Evolutionary conservation across 1,140 invertebrate genomes (phyloP).

Genomic region (Cylas formicarius): DNA sequence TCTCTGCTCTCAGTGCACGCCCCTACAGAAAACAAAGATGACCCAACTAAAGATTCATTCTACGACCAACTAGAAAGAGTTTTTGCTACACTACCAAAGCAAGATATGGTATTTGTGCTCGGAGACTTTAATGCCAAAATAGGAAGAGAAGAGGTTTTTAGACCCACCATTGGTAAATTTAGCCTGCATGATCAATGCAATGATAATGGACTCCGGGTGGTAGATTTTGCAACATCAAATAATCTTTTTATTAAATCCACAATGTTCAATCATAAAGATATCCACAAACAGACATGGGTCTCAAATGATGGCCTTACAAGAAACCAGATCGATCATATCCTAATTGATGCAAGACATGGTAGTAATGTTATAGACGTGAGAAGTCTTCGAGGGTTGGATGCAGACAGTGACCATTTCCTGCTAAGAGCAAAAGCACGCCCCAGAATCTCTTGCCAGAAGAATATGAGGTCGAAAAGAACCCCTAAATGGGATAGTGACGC

Average conservation of each 20-base stretch:
- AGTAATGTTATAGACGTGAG: slow-evolving; percentile 12
- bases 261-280: slow-evolving; percentile 26
- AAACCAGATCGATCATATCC: slow-evolving; percentile 20
- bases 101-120: too few species aligned
- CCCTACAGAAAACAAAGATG: background rate
- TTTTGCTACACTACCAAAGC: background rate
- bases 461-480: too few species aligned
- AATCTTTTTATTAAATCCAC: too few species aligned
- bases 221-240: too few species aligned
- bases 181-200: too few species aligned
- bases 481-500: too few species aligned
- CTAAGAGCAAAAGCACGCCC: too few species aligned
- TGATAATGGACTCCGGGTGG: too few species aligned
- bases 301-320: slow-evolving; percentile 19
- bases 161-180: too few species aligned
- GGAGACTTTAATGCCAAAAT: too few species aligned
- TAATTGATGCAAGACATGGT: slow-evolving; percentile 11
- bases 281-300: slow-evolving; percentile 28
- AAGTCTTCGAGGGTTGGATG: slow-evolving; percentile 16
- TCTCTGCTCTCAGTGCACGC: slow-evolving; percentile 1
- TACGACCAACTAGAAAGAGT: background rate
- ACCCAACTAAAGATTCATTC: background rate
- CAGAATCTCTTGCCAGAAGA: too few species aligned
- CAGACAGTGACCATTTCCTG: slow-evolving; percentile 4
- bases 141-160: too few species aligned